Evolutionary conservation across 35 echinoderm and acorn worm species (phyloP), one percentile per base, ranked within the genome.

Genomic region (Hemicentrotus pulcherrimus): DNA sequence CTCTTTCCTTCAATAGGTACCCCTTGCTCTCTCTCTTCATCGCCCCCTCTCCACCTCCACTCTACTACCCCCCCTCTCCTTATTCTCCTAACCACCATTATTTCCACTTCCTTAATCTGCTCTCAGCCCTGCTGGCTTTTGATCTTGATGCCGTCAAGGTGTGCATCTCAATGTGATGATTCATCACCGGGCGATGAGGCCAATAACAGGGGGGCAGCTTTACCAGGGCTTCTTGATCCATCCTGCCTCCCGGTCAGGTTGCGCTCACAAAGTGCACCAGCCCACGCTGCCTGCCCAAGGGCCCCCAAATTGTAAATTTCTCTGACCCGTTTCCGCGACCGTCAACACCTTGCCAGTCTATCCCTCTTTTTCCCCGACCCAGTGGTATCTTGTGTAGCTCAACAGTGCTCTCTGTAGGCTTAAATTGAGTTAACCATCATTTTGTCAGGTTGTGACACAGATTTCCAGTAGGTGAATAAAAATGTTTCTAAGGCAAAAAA

Each of bases 91-190:
- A 78, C 65, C 65, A 78, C 28, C 65, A 78, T 78, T 78, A 78
- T 78, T 78, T 78, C 65, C 65, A 78, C 65, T 78, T 78, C 65
- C 65, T 78, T 28, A 78, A 22, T 78, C 65, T n/a, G 22, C 65
- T 78, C 65, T 78, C 65, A 28, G 19, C 22, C 24, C 22, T 78
- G 65, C 45, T 90, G 88, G 88, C 88, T 41, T 90, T 90, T 90
- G 88, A 90, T 90, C 32, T 90, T 41, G 88, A 90, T 90, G 88
- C 88, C 88, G 88, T 90, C 88, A 90, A 90, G 88, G 88, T 90
- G 88, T 90, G 88, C 88, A 90, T 90, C 88, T 90, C 88, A 90
- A 90, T 47, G 31, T 2, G 88, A 90, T 90, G 88, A 90, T 45
- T 90, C 88, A 90, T 90, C 88, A 32, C 32, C 88, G 12, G 9